phyloP scores from a whole-genome alignment of 2,113 vertebrate genomes.

The Dendrocopos noguchii region DNA sequence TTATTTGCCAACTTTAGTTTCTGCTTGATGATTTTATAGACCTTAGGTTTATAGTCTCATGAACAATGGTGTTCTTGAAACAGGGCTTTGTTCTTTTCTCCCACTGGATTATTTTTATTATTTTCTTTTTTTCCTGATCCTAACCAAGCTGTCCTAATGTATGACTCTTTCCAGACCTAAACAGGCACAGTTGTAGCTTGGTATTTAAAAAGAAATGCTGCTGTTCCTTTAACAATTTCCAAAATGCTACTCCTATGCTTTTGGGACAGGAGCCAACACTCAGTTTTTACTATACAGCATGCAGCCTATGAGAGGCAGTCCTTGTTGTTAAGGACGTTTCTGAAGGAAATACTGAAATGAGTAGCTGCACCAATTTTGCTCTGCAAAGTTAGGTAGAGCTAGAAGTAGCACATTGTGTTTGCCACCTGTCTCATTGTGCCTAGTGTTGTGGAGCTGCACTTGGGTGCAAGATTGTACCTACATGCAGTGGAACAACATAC shows the following conservation, averaged over 20 bases:
- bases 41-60: conserved; percentile 37
- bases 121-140: background rate
- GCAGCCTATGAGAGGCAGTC: background rate
- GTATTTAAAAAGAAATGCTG: background rate
- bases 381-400: background rate
- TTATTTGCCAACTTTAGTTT: conserved; percentile 29
- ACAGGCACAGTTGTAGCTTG: background rate
- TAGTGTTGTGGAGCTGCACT: background rate
- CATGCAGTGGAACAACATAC: background rate
- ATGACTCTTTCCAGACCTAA: conserved; percentile 12
- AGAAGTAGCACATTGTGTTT: background rate
- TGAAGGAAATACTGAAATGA: background rate
- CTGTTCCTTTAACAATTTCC: conserved; percentile 48
- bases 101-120: background rate
- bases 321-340: conserved; percentile 33
- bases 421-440: background rate
- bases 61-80: conserved; percentile 29
- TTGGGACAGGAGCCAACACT: background rate
- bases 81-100: conserved; percentile 7
- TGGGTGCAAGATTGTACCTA: background rate
- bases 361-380: background rate
- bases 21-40: conserved; percentile 55
- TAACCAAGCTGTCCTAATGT: background rate
- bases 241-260: background rate
- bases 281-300: background rate